Base-by-base conservation (phyloP, 2,797 vertebrate species). In the Iguana delicatissima region DNA sequence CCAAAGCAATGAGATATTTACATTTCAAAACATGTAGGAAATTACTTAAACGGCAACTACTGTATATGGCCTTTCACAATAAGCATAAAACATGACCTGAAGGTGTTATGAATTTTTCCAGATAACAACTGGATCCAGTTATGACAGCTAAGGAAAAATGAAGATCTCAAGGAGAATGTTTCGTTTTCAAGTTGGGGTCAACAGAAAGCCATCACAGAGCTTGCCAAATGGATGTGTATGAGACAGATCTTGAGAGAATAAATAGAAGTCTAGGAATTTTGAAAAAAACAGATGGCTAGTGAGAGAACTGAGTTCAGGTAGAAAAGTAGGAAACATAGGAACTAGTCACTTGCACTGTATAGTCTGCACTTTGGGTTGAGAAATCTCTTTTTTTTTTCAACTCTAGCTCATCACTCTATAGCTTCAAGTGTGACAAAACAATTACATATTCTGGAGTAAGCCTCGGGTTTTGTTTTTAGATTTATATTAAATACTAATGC, bases 81-180 rank as follows among this genome's bases (percentile, higher is more conserved):
- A 74, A 74, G 69, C 50, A 74, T 85, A 72, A 85, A 52, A n/a
- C 32, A 46, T 55, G 69, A 74, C 8, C 57, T 67, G 55, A 84
- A 85, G 55, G 26, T 85, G 67, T n/a, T 55, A 29, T 29, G 6
- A 46, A 72, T 85, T 85, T 85, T 67, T 73, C 32, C 69, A 86
- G 50, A 57, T 73, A 55, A 74, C 69, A 74, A 86, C n/a, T 26
- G 24, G 50, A 85, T 13, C 26, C 50, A 55, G 16, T 86, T 86
- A 20, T 86, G 69, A 73, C 50, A 73, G 69, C 29, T 72, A 73
- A 73, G 24, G 26, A 7, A 73, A 85, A 86, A 73, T 20, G 50
- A 10, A 57, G 84, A 10, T 73, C 46, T n/a, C 46, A 73, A 55
- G 83, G 62, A 84, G 29, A 52, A 73, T 50, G 50, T 20, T 86